Conservation (phyloP, 2,113 vertebrate genomes). For the Protomyctophum bolini region DNA sequence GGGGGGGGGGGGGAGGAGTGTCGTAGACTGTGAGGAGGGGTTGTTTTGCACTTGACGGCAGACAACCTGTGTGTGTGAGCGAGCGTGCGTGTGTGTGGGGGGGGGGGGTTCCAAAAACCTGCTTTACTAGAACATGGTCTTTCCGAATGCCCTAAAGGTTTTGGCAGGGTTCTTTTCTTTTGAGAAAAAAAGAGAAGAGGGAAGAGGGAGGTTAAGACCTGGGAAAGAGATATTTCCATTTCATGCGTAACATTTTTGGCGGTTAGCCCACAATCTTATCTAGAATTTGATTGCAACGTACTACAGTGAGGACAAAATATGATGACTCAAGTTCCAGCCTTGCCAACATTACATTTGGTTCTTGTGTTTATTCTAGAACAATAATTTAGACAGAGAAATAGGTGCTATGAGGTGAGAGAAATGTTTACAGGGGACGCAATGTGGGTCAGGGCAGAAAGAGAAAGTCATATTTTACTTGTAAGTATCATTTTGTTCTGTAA, state of each 20-base stretch:
- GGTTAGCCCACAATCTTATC: neutral
- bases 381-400: too few species aligned
- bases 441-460: too few species aligned
- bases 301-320: neutral
- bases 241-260: neutral
- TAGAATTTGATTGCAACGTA: neutral
- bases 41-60: neutral
- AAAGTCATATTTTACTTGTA: too few species aligned
- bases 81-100: neutral
- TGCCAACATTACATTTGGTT: too few species aligned
- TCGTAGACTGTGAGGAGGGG: too few species aligned
- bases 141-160: conserved; percentile 17
- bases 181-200: neutral
- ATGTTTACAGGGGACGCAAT: too few species aligned
- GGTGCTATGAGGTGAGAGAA: too few species aligned
- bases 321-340: neutral
- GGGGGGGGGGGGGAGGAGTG: too few species aligned
- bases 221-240: neutral
- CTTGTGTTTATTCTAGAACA: too few species aligned
- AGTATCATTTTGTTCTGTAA: too few species aligned
- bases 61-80: neutral
- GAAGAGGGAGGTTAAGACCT: neutral
- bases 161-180: neutral
- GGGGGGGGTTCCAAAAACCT: conserved; percentile 17
- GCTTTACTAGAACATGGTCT: conserved; percentile 24